phyloP scores from a whole-genome alignment of 2,113 vertebrate genomes.

The Glaucomys volans region DNA sequence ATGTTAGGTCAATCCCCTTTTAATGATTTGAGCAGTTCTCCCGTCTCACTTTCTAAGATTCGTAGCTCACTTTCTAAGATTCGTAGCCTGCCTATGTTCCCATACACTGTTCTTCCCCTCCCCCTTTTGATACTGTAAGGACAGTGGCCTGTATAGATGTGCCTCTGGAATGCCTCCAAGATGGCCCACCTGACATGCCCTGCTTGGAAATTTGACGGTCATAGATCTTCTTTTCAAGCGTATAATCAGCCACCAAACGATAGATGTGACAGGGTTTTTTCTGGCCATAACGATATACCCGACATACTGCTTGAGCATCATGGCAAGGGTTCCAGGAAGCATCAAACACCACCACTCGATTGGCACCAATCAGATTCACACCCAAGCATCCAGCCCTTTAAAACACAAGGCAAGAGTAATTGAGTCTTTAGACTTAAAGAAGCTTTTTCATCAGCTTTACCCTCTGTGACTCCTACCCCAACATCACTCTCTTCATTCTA shows the following conservation, averaged over 20 bases:
- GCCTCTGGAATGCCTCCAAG: background rate
- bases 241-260: conserved; percentile 97
- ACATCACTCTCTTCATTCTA: background rate
- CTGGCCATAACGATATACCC: conserved; percentile 98
- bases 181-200: conserved; percentile 95
- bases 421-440: conserved; percentile 44
- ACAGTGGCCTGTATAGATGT: background rate
- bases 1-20: background rate
- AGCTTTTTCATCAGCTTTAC: background rate
- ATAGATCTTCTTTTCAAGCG: conserved; percentile 99
- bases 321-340: conserved; percentile 99
- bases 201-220: conserved; percentile 99
- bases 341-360: conserved; percentile 98
- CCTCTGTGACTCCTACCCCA: background rate
- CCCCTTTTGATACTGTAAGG: background rate
- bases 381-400: conserved; percentile 97
- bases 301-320: conserved; percentile 97
- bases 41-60: background rate
- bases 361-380: conserved; percentile 98
- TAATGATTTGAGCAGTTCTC: no score
- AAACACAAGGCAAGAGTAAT: conserved; percentile 77
- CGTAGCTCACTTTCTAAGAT: background rate
- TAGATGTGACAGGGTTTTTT: conserved; percentile 98
- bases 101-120: background rate
- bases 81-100: background rate